Conservation (phyloP, 2,888 invertebrate genomes). For the Plebejus argus region DNA sequence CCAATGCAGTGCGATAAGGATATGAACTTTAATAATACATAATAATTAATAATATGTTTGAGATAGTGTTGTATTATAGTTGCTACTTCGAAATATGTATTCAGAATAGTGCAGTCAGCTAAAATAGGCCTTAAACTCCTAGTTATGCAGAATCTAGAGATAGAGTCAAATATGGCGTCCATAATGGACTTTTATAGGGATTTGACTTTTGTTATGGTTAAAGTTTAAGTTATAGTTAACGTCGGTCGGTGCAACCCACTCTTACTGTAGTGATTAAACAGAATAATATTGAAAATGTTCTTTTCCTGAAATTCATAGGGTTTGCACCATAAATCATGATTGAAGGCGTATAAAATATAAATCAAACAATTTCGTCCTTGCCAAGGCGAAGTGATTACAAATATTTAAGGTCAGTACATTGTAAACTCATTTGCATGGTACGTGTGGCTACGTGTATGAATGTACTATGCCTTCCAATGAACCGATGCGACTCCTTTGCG, state of each 20-base stretch:
- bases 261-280: no score
- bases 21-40: neutral
- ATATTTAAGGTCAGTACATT: constrained; percentile 42
- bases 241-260: no score
- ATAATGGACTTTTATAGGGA: no score
- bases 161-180: no score
- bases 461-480: constrained; percentile 35
- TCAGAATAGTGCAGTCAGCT: no score
- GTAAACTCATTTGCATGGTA: constrained; percentile 45
- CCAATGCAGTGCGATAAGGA: neutral
- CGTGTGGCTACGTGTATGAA: constrained; percentile 45
- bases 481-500: neutral
- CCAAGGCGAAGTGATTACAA: constrained; percentile 34
- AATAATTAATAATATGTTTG: neutral
- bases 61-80: neutral
- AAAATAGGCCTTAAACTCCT: no score
- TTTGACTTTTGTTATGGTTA: no score
- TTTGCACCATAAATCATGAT: neutral
- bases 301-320: no score
- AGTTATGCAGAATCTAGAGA: no score
- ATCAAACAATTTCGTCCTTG: constrained; percentile 6
- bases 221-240: no score
- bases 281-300: no score
- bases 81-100: neutral
- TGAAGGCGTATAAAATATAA: constrained; percentile 20